These are phyloP conservation scores for roundworm (Caenorhabditis elegans) DNA, from an alignment of 1,140 invertebrate genomes.

Conservation along the genomic window DNA sequence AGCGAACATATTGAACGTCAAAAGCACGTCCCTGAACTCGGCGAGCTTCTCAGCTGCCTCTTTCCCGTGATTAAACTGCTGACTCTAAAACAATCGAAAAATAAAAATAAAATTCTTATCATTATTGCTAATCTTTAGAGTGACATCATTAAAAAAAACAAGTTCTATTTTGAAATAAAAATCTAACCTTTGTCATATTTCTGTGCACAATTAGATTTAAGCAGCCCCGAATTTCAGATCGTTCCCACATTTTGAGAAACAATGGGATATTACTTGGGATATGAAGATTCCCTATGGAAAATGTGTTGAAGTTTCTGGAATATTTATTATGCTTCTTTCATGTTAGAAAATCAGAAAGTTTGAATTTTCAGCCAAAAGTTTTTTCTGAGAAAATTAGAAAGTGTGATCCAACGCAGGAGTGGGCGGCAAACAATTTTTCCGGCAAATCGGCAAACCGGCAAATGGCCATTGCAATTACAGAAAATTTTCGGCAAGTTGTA, in stretches of 20 bases:
- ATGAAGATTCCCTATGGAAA: neutral
- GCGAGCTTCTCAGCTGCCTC: neutral
- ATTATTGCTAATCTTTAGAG: neutral
- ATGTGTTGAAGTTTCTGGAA: slow-evolving; percentile 2
- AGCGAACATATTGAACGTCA: neutral
- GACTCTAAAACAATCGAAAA: neutral
- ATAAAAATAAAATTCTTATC: too few species aligned
- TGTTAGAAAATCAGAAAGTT: too few species aligned
- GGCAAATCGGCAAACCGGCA: too few species aligned
- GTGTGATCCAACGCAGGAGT: too few species aligned
- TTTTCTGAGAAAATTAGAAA: too few species aligned
- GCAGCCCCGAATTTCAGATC: neutral
- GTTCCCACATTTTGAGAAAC: neutral
- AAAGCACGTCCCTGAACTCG: neutral
- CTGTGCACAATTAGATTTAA: neutral
- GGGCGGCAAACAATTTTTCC: too few species aligned
- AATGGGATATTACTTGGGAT: neutral
- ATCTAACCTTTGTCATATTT: neutral
- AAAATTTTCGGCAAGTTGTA: too few species aligned
- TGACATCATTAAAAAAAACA: slow-evolving; percentile 30
- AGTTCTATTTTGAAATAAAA: too few species aligned
- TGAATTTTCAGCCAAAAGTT: too few species aligned
- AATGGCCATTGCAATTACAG: too few species aligned
- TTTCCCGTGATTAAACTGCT: neutral
- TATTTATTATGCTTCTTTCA: too few species aligned